Percentiles rank a stretch among this genome's conserved stretches.
phyloP scores from a whole-genome alignment of 2,113 vertebrate genomes.

The Saguinus imperator region DNA sequence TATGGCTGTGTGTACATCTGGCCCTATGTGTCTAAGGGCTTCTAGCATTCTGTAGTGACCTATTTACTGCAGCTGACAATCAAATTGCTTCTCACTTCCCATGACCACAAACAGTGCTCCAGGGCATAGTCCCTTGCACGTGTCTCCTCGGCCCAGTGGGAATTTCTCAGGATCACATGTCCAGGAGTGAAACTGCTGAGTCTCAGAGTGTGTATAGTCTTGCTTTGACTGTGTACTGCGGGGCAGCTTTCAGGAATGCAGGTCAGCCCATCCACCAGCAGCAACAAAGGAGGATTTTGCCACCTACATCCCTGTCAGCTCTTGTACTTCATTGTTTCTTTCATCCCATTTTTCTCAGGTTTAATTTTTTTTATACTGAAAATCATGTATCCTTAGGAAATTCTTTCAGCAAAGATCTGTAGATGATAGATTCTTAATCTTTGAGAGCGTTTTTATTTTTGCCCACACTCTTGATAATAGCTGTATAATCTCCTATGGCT shows the following conservation, averaged over 20 bases:
- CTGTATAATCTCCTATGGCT: not conserved
- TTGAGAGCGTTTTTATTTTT: constrained; percentile 1
- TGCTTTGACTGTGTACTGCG: not conserved
- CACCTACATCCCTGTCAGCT: not conserved
- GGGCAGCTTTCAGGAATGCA: not conserved
- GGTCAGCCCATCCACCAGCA: fast-evolving
- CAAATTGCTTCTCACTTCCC: not conserved
- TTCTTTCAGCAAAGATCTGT: not conserved
- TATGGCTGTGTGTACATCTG: fast-evolving
- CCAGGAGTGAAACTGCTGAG: not conserved
- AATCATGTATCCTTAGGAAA: not conserved
- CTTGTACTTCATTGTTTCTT: not conserved
- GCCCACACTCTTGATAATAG: not conserved
- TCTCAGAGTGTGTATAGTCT: not conserved
- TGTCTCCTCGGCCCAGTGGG: not conserved
- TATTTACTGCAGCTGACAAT: fast-evolving
- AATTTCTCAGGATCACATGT: not conserved
- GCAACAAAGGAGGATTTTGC: fast-evolving
- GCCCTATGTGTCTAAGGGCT: not conserved
- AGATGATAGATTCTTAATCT: not conserved
- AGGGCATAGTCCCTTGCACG: fast-evolving
- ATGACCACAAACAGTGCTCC: fast-evolving
- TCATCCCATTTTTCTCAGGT: not conserved
- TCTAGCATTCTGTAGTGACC: too few relatives aligned
- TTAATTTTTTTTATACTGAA: not conserved